Evolutionary conservation across 2,113 vertebrate genomes (phyloP).

Genomic region (Tachuris rubrigastra): DNA sequence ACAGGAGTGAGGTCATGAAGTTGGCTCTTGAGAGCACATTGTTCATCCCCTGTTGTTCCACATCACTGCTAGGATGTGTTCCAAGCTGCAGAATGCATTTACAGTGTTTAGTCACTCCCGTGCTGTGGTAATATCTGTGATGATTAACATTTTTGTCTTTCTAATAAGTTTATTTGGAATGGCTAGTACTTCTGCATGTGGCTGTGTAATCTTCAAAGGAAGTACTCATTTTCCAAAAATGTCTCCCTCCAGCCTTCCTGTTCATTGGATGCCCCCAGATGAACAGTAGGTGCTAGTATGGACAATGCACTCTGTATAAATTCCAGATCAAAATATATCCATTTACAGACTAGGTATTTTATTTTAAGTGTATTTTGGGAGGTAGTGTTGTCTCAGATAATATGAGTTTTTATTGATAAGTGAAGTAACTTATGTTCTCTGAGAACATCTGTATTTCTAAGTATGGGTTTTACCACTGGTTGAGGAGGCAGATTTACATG

Average conservation of each 20-base stretch:
- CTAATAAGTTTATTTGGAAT: background rate
- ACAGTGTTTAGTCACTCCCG: background rate
- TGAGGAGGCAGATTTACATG: background rate
- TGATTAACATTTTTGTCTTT: constrained; percentile 3
- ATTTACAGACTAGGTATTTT: background rate
- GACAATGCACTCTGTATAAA: background rate
- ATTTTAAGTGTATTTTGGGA: background rate
- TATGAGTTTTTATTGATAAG: background rate
- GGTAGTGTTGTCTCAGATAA: background rate
- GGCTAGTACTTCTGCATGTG: background rate
- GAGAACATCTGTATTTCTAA: background rate
- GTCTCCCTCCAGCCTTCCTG: background rate
- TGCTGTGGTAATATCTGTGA: background rate
- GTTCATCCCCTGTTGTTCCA: background rate
- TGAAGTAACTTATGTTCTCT: background rate
- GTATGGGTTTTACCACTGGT: background rate
- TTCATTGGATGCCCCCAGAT: background rate
- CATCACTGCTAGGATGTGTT: background rate
- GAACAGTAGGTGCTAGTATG: background rate
- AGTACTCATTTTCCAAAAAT: background rate
- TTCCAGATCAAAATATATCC: background rate
- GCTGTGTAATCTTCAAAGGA: background rate
- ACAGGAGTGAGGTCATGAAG: background rate
- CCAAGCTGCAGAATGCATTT: background rate
- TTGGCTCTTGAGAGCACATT: background rate